Percentiles rank a stretch among this genome's conserved stretches.
Conservation (phyloP, 2,113 vertebrate genomes). For the Chlamydotis undulata region DNA sequence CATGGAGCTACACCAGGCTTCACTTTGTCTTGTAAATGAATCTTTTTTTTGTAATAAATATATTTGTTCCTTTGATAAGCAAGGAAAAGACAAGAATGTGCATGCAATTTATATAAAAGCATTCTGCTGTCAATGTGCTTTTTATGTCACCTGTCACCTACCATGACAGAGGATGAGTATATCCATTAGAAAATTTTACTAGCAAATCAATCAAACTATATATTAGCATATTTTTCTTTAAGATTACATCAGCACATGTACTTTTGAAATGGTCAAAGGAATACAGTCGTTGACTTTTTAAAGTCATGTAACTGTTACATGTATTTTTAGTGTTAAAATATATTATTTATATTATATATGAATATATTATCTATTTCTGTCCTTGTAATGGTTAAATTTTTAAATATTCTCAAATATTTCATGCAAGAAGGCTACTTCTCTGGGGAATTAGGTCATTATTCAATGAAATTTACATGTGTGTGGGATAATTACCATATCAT, state of each 20-base stretch:
- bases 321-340: neutral
- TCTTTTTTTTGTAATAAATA: neutral
- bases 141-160: neutral
- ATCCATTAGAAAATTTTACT: neutral
- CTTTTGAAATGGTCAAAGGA: neutral
- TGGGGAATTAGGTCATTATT: neutral
- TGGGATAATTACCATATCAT: neutral
- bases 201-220: conserved; percentile 2
- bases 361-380: neutral
- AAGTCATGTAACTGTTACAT: neutral
- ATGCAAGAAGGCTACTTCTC: neutral
- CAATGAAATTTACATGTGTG: neutral
- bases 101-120: neutral
- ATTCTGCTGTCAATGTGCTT: neutral
- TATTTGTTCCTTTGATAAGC: conserved; percentile 15
- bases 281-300: neutral
- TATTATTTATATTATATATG: neutral
- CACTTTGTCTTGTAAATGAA: conserved; percentile 23
- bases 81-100: neutral
- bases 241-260: neutral
- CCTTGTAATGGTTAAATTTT: neutral
- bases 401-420: neutral
- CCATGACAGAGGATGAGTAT: neutral
- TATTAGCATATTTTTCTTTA: neutral
- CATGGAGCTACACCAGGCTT: neutral